Evolutionary conservation across 2,888 invertebrate species (phyloP), one percentile per base, ranked within the genome.

Genomic region (Ernsta delagoae): DNA sequence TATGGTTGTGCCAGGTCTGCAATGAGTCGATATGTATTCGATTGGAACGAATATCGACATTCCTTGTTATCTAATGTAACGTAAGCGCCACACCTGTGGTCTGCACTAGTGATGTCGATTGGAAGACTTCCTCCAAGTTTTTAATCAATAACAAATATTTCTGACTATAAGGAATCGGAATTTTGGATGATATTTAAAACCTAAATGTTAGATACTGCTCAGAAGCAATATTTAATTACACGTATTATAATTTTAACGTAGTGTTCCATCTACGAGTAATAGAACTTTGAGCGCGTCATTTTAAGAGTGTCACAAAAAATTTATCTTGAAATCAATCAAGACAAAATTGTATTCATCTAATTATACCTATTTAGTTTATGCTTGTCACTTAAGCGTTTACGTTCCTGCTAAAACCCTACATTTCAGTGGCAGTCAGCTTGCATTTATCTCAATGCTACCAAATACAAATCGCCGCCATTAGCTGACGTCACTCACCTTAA

Each of bases 31-130:
- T 83, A 83, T 78, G 81, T 80, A 83, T 79, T 78, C 79, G 75
- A 77, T 75, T 73, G 84, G 83, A 84, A 86, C 82, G 78, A 80
- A 76, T 82, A 85, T 83, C 81, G 78, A 83, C 81, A 87, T 86
- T 81, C 81, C 80, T 78, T 76, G 76, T 81, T 80, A 78, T 79
- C 75, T 78, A 77, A 78, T 79, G 82, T 80, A 83, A 84, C 77
- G 81, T 75, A 79, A 83, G 80, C 83, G 84, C 84, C 85, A 78
- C 85, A 85, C 84, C 84, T 86, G 85, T 77, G 85, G 86, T 85
- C 73, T 41, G 59, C 5, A 7, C 16, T 81, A 81, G 82, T 70
- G 83, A 72, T 77, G 79, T 66, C 45, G 43, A 60, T 54, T 24
- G 24, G 24, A 24, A 24, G 24, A 24, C 24, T 24, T 24, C 3